Percentiles rank a stretch among this genome's conserved stretches.
Conservation (phyloP, 2,888 invertebrate species). For the Limnephilus lunatus region DNA sequence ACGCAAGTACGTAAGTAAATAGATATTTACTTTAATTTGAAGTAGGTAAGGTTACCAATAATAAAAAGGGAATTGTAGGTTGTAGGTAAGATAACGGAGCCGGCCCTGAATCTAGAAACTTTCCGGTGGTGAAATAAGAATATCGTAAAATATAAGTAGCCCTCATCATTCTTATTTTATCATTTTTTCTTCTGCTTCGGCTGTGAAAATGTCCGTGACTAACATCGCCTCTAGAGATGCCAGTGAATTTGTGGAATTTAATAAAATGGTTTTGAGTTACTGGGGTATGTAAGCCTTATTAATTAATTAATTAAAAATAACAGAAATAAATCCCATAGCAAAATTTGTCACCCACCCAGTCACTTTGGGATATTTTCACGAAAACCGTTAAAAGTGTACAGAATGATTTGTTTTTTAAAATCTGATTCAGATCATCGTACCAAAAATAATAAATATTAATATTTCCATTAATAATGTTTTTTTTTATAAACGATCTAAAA, state of each 20-base stretch:
- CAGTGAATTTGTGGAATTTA: constrained; percentile 49
- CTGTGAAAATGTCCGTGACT: neutral
- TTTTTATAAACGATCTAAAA: no score
- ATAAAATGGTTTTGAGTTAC: constrained; percentile 36
- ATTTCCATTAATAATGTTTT: no score
- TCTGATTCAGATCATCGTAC: no score
- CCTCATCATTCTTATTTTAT: neutral
- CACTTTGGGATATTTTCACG: no score
- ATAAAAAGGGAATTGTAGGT: neutral
- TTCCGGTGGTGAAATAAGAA: neutral
- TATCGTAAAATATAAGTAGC: neutral
- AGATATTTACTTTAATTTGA: no score
- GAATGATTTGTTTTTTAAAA: no score
- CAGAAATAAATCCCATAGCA: no score
- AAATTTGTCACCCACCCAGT: neutral
- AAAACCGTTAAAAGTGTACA: no score
- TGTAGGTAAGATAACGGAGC: neutral
- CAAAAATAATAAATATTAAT: no score
- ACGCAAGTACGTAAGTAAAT: no score
- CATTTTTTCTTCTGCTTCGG: neutral
- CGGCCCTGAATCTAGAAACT: neutral
- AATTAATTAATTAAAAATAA: neutral
- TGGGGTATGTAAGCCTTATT: constrained; percentile 33
- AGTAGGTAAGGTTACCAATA: no score
- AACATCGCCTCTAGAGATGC: constrained; percentile 19